Percentiles rank a stretch among this genome's conserved stretches.
These are phyloP conservation scores for Theropithecus gelada DNA, from an alignment of 2,113 vertebrate species.

Conservation along the genomic window DNA sequence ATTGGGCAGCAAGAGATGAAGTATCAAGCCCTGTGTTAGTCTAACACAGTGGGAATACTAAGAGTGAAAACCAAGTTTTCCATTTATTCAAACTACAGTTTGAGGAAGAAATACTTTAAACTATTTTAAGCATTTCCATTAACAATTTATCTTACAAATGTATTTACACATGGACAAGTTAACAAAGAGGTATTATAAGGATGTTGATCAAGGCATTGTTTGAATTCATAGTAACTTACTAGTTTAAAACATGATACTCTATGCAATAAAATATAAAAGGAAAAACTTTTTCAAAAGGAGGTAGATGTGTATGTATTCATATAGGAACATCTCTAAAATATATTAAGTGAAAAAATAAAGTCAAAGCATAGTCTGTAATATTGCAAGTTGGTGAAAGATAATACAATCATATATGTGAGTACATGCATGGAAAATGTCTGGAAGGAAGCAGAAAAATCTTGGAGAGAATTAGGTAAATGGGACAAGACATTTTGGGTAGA, in stretches of 20 bases:
- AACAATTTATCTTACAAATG: neutral
- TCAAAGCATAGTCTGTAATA: neutral
- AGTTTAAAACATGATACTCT: neutral
- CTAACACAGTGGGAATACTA: neutral
- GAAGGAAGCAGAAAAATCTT: neutral
- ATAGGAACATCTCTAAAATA: neutral
- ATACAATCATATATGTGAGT: neutral
- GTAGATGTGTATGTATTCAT: neutral
- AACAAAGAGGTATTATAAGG: neutral
- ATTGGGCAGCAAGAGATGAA: neutral
- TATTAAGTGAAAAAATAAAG: neutral
- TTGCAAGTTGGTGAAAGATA: neutral
- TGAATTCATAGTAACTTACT: neutral
- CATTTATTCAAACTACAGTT: neutral
- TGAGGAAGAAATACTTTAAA: conserved; percentile 32
- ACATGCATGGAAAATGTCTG: neutral
- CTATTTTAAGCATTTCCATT: neutral
- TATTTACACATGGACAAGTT: neutral
- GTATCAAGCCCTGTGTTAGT: neutral
- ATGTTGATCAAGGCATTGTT: neutral
- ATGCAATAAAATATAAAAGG: neutral
- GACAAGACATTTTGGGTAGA: neutral
- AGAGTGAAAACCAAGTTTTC: conserved; percentile 1
- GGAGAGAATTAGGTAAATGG: neutral
- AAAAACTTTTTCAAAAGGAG: neutral